A percentile compares a stretch with the other conserved stretches of the same genome.
Evolutionary conservation across 2,113 vertebrate species (phyloP).

Genomic region (Atlantisia rogersi): DNA sequence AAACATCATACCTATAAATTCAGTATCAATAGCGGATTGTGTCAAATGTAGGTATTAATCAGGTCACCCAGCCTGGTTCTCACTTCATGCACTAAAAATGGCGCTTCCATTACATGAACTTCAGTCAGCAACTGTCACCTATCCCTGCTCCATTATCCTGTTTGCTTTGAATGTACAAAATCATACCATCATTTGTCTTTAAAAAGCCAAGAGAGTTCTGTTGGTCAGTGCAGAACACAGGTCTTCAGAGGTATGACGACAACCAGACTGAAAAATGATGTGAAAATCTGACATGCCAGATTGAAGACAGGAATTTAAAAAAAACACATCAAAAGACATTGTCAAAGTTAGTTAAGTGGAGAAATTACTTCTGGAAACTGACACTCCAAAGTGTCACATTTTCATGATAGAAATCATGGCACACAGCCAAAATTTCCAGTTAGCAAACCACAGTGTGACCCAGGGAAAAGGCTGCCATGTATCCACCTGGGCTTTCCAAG

Average conservation of each 20-base stretch:
- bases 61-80: not conserved
- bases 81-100: not conserved
- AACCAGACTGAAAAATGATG: not conserved
- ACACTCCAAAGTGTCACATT: not conserved
- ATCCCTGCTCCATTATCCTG: too few species aligned
- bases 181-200: not conserved
- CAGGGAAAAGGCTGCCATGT: accelerated
- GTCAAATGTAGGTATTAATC: not conserved
- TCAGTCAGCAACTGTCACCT: not conserved
- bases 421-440: not conserved
- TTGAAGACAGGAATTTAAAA: not conserved
- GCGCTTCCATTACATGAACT: not conserved
- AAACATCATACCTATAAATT: not conserved
- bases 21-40: not conserved
- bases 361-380: not conserved
- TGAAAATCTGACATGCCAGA: accelerated
- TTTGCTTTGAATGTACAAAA: not conserved
- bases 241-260: not conserved
- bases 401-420: not conserved
- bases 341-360: not conserved
- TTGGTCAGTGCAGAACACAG: not conserved
- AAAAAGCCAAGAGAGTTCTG: not conserved
- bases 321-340: not conserved
- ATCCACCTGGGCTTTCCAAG: not conserved
- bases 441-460: accelerated